A percentile compares a stretch with the other conserved stretches of the same genome.
Conservation (phyloP, 2,888 invertebrate genomes). For the Ectemnius cavifrons region DNA sequence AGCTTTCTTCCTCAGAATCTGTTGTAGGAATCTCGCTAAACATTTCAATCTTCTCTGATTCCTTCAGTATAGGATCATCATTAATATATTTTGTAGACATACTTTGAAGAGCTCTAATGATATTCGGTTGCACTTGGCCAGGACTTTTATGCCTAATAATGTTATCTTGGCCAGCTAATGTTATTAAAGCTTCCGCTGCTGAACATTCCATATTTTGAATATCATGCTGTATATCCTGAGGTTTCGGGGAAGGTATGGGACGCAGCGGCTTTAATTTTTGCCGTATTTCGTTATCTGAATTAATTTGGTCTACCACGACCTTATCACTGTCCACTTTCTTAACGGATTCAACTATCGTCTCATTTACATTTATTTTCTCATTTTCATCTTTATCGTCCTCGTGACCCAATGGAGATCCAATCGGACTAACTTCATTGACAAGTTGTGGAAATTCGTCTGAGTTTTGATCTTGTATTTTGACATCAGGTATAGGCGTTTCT, state of each 20-base stretch:
- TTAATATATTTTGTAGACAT: constrained; percentile 74
- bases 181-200: constrained; percentile 75
- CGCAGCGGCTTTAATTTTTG: constrained; percentile 31
- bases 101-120: constrained; percentile 71
- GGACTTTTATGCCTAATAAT: constrained; percentile 71
- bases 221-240: constrained; percentile 65
- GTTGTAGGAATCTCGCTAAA: constrained; percentile 76
- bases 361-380: constrained; percentile 27
- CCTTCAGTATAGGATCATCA: constrained; percentile 73
- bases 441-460: constrained; percentile 70
- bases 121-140: constrained; percentile 69
- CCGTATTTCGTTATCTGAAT: constrained; percentile 20
- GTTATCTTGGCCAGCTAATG: constrained; percentile 72
- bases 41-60: constrained; percentile 76
- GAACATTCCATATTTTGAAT: constrained; percentile 75
- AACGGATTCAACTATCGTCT: constrained; percentile 33
- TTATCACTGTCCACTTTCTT: constrained; percentile 25
- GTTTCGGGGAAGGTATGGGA: constrained; percentile 49
- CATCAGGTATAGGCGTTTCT: constrained; percentile 68
- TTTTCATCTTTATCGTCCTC: constrained; percentile 41
- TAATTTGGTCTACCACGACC: constrained; percentile 5
- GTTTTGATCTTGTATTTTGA: constrained; percentile 58
- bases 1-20: constrained; percentile 81
- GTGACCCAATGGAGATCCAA: constrained; percentile 55
- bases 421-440: constrained; percentile 67